phyloP scores from a whole-genome alignment of 2,113 vertebrate species.

The Synodontis membranacea region DNA sequence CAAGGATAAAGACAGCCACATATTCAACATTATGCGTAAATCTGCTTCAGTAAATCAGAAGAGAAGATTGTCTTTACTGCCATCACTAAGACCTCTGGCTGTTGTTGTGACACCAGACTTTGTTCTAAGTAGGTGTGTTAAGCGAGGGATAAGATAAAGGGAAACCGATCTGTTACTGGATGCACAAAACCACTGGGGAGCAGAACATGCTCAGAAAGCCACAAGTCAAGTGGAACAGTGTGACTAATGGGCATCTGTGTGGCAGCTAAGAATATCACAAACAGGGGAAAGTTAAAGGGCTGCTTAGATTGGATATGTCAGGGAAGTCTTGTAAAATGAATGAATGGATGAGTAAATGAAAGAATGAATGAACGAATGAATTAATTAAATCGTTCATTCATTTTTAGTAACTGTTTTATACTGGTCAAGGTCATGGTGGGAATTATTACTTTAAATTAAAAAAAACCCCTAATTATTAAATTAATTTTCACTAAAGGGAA shows the following conservation, averaged over 20 bases:
- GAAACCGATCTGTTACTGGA: conserved; percentile 1
- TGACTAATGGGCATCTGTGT: conserved; percentile 30
- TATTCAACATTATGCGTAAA: neutral
- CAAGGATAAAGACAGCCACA: neutral
- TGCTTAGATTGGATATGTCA: conserved; percentile 28
- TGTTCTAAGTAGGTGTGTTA: neutral
- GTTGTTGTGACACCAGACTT: neutral
- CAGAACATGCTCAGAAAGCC: conserved; percentile 2
- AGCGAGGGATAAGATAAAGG: conserved; percentile 25
- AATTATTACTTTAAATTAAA: neutral
- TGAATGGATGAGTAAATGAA: too few species aligned
- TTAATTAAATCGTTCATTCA: too few species aligned
- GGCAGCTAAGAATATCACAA: neutral
- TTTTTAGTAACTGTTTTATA: neutral
- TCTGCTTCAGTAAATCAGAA: neutral
- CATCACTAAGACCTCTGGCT: neutral
- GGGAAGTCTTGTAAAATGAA: neutral
- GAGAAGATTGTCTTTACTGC: neutral
- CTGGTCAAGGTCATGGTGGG: neutral
- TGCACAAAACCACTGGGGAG: neutral
- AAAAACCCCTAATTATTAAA: too few species aligned
- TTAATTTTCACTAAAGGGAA: too few species aligned
- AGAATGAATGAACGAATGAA: too few species aligned
- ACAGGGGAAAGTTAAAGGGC: conserved; percentile 14
- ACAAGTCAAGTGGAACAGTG: conserved; percentile 13